Evolutionary conservation across 2,113 vertebrate genomes (phyloP).

Genomic region (Camelus dromedarius): DNA sequence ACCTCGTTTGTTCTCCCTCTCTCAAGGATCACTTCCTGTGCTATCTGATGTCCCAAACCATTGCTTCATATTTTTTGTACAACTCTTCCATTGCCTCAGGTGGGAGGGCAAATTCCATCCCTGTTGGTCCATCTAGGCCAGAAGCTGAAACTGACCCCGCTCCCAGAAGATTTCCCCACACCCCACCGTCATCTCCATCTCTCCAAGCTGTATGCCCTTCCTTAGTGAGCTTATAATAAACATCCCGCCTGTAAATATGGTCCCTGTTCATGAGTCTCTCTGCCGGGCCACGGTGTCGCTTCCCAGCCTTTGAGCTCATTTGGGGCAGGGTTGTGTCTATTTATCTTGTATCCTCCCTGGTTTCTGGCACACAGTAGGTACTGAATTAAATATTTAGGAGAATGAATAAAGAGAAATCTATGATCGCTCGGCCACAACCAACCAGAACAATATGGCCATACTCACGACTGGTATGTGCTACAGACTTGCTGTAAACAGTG

Average conservation of each 20-base stretch:
- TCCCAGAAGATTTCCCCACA: background rate
- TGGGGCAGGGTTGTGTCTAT: background rate
- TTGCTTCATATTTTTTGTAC: background rate
- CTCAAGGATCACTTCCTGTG: background rate
- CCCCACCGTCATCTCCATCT: background rate
- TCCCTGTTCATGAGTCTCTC: background rate
- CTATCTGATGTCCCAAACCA: background rate
- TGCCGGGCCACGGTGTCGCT: background rate
- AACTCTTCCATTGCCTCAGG: slow-evolving; percentile 3
- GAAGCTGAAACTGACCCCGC: background rate
- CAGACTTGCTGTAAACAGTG: background rate
- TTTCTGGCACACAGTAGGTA: background rate
- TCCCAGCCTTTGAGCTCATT: background rate
- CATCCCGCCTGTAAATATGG: background rate
- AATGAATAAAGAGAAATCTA: slow-evolving; percentile 13
- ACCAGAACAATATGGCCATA: background rate
- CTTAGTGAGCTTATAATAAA: background rate
- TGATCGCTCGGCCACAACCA: background rate
- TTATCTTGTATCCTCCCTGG: background rate
- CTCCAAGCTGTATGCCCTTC: background rate
- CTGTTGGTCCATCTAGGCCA: background rate
- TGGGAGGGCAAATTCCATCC: background rate
- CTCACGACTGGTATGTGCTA: background rate
- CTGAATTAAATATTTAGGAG: slow-evolving; percentile 24
- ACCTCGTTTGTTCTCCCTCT: background rate